Base-by-base conservation (phyloP, 2,888 invertebrate genomes). In the Leptopterna dolabrata region DNA sequence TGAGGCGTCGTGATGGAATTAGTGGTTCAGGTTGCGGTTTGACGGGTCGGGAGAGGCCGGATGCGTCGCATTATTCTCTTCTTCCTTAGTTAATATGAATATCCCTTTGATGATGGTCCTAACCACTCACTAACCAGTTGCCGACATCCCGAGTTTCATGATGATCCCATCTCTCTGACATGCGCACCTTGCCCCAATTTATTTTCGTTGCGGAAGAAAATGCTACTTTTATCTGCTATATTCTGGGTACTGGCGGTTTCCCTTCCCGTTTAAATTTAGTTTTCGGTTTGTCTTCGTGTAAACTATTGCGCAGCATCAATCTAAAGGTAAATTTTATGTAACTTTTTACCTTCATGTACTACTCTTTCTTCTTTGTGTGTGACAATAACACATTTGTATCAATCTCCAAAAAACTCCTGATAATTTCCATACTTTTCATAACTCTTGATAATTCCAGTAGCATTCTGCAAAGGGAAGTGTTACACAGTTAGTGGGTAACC, bases 21-120 rank as follows among this genome's bases (percentile, higher is more conserved):
- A 63, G 83, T 83, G n/a, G 70, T 70, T 70, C 70, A 83, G 83
- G 83, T 83, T 30, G 83, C 83, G 70, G 83, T 45, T 45, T 78
- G 14, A 19, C 30, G 45, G 16, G 51, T 55, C 51, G 47, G 43
- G 78, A 24, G 27, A n/a, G 30, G 24, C 85, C 85, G 85, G 85
- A 85, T 85, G 76, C 85, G 36, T 55, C 85, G 76, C 45, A 47
- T 85, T 85, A 30, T 55, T 43, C 78, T 19, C 73, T 19, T 41
- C 41, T 41, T 76, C 73, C 36, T 76, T 27, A 63, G 24, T 63
- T 63, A 63, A 63, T 63, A 63, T 73, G 73, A 73, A 19, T 73
- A 73, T 41, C 78, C 78, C 78, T 43, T 78, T 78, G 45, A 41
- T 78, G 45, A n/a, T 45, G 27, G 27, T 43, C 45, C 78, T 73